Base-by-base conservation (phyloP, 2,113 vertebrate species). In the Mola mola region DNA sequence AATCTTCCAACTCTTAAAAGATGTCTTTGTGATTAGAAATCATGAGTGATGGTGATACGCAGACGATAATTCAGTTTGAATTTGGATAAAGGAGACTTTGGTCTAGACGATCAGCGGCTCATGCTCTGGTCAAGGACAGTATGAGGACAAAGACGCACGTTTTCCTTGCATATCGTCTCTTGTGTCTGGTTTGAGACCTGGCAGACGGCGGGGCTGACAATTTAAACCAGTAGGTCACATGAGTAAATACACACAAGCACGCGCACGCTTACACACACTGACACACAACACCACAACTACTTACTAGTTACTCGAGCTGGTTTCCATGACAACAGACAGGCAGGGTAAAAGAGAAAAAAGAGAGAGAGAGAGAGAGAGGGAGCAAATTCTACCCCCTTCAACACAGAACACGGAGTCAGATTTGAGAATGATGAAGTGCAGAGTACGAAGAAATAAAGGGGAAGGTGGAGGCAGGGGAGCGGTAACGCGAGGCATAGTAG, bases 311-410 rank as follows among this genome's bases (percentile, higher is more conserved):
- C 88, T 81, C 58, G 75, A 77, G 79, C 85, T 5, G 58, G 91
- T 91, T 89, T 85, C 90, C 86, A 90, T 92, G 91, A 91, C 91
- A 92, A 92, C 91, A 88, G 89, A 91, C 84, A 60, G 52, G 50
- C 51, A 60, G 71, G 44, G 78, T 33, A 76, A 74, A 37, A 49
- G 43, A 49, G 36, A 40, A 17, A 36, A 50, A 47, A 33, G 6
- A 48, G 17, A n/a, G 48, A 41, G 15, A 57, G 3, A 15, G 12
- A 50, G 19, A 31, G 19, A 70, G 43, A 26, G 53, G 63, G 49
- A 55, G 51, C 49, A 19, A 53, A 52, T 26, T 33, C 43, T 61
- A 31, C 37, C 68, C 70, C 48, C 51, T 70, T 55, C 25, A 65
- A 40, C 61, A 56, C 66, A 72, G 56, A 82, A 59, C 66, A 71